Percentiles rank a stretch among this genome's conserved stretches.
Conservation (phyloP, 37 sponge, comb jelly and placozoan genomes). For the Chondrosia reniformis region DNA sequence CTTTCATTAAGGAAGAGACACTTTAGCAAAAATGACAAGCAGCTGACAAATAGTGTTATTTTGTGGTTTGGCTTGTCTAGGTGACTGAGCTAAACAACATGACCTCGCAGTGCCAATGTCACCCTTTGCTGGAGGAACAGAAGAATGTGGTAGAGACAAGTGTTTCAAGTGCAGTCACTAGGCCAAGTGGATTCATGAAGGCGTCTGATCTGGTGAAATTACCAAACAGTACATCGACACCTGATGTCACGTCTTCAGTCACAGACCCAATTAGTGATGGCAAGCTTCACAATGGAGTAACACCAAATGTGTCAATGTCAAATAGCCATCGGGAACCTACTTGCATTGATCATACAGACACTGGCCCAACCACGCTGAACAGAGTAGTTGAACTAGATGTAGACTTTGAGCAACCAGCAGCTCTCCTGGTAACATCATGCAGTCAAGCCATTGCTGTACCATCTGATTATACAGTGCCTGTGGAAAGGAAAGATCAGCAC, state of each 20-base stretch:
- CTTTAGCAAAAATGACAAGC: neutral
- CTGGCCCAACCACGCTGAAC: too few relatives aligned
- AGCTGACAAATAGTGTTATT: neutral
- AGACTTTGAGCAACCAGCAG: too few relatives aligned
- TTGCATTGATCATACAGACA: too few relatives aligned
- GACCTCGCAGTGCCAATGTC: constrained; percentile 5
- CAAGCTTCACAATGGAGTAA: too few relatives aligned
- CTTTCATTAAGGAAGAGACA: neutral
- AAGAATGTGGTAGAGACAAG: neutral
- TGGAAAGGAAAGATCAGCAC: too few relatives aligned
- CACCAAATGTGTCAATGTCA: too few relatives aligned
- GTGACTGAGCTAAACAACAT: constrained; percentile 45
- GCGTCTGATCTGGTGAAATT: neutral
- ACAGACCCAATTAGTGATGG: too few relatives aligned
- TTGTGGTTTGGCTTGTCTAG: constrained; percentile 15
- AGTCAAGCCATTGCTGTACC: too few relatives aligned
- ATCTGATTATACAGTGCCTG: too few relatives aligned
- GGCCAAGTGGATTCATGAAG: neutral
- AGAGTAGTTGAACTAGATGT: too few relatives aligned
- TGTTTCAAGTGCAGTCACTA: neutral
- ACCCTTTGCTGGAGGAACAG: neutral
- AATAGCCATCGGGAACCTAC: too few relatives aligned
- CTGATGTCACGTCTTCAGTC: neutral
- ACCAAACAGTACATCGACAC: neutral
- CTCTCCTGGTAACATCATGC: too few relatives aligned